phyloP scores from a whole-genome alignment of 2,888 invertebrate genomes.

The Hoplodrina blanda region DNA sequence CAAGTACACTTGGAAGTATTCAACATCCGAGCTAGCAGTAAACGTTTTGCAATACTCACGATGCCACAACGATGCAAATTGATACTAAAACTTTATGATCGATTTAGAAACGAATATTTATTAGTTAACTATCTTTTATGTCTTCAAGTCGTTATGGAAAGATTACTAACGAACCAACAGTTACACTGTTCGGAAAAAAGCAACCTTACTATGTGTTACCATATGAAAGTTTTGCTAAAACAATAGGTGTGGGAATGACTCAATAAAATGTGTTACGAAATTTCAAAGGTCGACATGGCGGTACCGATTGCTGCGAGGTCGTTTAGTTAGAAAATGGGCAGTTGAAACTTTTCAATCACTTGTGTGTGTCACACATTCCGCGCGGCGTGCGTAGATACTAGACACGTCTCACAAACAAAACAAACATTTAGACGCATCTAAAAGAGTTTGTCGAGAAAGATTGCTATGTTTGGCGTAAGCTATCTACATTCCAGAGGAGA shows the following conservation, averaged over 20 bases:
- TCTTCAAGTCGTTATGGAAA: conserved; percentile 10
- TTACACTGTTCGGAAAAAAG: conserved; percentile 13
- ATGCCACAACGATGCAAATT: conserved; percentile 34
- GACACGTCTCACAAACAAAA: conserved; percentile 26
- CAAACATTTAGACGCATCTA: conserved; percentile 6
- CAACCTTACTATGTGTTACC: conserved; percentile 1
- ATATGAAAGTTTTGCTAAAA: conserved; percentile 53
- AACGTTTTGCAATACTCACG: conserved; percentile 43
- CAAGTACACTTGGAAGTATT: conserved; percentile 24
- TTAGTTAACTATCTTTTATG: conserved; percentile 17
- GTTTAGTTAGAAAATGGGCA: conserved; percentile 58
- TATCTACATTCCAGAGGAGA: conserved; percentile 3
- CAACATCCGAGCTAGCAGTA: conserved; percentile 15
- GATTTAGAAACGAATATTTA: conserved; percentile 25
- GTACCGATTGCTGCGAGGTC: conserved; percentile 65
- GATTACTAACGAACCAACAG: neutral
- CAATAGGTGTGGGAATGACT: conserved; percentile 56
- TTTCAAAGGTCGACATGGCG: conserved; percentile 64
- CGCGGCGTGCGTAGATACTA: conserved; percentile 15
- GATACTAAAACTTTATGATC: conserved; percentile 39
- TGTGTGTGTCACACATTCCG: conserved; percentile 47
- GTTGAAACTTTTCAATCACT: conserved; percentile 58
- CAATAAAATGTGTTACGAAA: conserved; percentile 64
- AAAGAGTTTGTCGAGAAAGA: conserved; percentile 29
- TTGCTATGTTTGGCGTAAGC: conserved; percentile 14